A percentile compares a stretch with the other conserved stretches of the same genome.
Evolutionary conservation across 1,140 invertebrate genomes (phyloP).

Genomic region (Copidosoma floridanum): DNA sequence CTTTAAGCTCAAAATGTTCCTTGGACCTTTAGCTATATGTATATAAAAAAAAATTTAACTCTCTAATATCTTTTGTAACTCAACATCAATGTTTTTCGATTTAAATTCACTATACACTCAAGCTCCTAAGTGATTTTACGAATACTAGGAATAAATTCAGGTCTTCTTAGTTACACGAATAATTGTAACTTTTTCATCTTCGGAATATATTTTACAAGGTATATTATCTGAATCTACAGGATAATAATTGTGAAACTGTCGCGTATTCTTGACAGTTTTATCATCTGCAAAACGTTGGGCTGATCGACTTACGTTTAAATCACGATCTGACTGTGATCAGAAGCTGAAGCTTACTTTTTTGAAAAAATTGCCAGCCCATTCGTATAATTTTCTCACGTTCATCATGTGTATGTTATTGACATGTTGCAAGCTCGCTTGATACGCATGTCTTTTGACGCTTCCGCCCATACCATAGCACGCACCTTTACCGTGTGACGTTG

Average conservation of each 20-base stretch:
- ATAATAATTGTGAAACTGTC: too few species aligned
- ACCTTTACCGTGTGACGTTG: conserved; percentile 42
- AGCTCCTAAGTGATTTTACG: too few species aligned
- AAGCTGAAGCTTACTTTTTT: conserved; percentile 24
- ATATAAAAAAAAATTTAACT: too few species aligned
- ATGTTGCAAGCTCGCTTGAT: too few species aligned
- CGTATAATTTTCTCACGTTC: conserved; percentile 8
- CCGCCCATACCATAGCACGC: conserved; percentile 35
- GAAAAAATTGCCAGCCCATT: conserved; percentile 18
- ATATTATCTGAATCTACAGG: background rate
- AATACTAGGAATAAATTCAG: too few species aligned
- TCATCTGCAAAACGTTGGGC: background rate
- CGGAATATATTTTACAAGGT: too few species aligned
- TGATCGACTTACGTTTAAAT: background rate
- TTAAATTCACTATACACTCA: too few species aligned
- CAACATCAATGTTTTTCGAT: too few species aligned
- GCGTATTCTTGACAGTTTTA: too few species aligned
- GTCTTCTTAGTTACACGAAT: background rate
- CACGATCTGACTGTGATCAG: conserved; percentile 18
- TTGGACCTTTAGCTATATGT: too few species aligned
- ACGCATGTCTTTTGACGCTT: conserved; percentile 29
- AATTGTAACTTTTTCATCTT: background rate
- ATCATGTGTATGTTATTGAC: conserved; percentile 28
- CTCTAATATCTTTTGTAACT: too few species aligned
- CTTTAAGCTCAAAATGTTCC: too few species aligned